Percentiles rank a stretch among this genome's conserved stretches.
phyloP scores from a whole-genome alignment of 1,140 invertebrate species.

The Myzus persicae region DNA sequence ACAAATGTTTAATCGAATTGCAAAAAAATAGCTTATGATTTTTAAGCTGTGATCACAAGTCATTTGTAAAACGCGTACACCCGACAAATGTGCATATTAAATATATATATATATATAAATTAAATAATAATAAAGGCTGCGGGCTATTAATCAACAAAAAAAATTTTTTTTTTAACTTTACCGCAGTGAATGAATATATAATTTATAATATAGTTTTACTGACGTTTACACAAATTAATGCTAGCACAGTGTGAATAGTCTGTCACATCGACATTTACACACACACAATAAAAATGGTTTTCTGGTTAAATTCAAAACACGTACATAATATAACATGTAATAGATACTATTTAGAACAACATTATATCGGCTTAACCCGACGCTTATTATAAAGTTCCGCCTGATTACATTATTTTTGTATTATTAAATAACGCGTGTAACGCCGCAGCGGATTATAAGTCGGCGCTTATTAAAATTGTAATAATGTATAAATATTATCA shows the following conservation, averaged over 20 bases:
- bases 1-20: neutral
- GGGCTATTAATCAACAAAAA: neutral
- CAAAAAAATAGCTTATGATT: neutral
- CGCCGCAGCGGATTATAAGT: neutral
- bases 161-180: no score
- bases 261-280: neutral
- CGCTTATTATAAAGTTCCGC: neutral
- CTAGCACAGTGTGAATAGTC: neutral
- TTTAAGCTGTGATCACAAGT: neutral
- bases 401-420: conserved; percentile 7
- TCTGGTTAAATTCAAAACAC: neutral
- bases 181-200: neutral
- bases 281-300: neutral
- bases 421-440: neutral
- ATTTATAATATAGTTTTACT: neutral
- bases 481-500: neutral
- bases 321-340: neutral
- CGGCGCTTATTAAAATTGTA: neutral
- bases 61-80: neutral
- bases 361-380: no score
- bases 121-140: neutral
- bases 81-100: neutral
- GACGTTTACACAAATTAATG: neutral
- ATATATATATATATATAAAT: neutral
- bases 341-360: neutral